Evolutionary conservation across 2,113 vertebrate species (phyloP), one percentile per base, ranked within the genome.

Genomic region (Coreoperca whiteheadi): DNA sequence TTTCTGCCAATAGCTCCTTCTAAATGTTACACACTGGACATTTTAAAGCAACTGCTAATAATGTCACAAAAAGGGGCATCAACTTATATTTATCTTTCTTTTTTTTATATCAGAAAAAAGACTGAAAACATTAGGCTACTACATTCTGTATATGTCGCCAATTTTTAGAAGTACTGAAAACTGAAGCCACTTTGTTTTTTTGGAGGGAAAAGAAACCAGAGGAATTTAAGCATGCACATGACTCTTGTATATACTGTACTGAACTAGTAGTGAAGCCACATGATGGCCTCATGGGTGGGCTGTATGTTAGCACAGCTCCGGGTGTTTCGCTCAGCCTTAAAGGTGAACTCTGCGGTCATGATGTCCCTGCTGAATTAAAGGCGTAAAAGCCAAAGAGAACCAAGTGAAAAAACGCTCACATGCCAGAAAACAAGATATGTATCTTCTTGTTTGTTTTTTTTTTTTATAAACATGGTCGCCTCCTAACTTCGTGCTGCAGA

Each of bases 221-320:
- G 77, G 63, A 84, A 61, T 65, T 75, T 14, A 81, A 88, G 92
- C 93, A 94, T 93, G 93, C 91, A 91, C 89, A 88, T 87, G 82
- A 79, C 90, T 83, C 81, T 87, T 94, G 91, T 95, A 91, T 79
- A 94, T 92, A 92, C 87, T 84, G 82, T 93, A 92, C 72, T 56
- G 70, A 86, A 37, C 43, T 60, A 28, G 81, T 71, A 51, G 86
- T 86, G 73, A 77, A 65, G 87, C 77, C 77, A 61, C 82, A 72
- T 37, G 66, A 74, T 51, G 85, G 74, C 86, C 80, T 83, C 88
- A 74, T 64, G 65, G 43, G 34, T 80, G 85, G 32, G 65, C 39
- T 39, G 79, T 56, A 28, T 80, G 88, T 88, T 85, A 76, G 84
- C 64, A 67, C 89, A 83, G 88, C 81, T 64, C 82, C 6, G 11